These are phyloP conservation scores for Origma solitaria DNA, from an alignment of 2,113 vertebrate genomes.

Conservation along the genomic window DNA sequence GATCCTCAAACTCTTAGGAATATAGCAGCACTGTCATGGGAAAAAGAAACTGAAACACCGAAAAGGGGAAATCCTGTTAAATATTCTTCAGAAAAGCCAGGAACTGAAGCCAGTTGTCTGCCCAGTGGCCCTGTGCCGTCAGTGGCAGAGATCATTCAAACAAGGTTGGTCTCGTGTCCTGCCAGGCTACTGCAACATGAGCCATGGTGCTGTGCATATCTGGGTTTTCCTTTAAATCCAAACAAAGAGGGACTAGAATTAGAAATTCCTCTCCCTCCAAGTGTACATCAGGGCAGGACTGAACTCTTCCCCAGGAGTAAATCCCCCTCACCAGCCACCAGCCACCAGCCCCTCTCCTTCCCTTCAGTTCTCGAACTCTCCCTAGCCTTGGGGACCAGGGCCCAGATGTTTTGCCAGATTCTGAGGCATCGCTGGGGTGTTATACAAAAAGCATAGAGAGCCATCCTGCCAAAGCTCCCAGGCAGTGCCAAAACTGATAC, in stretches of 20 bases:
- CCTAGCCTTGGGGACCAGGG: neutral
- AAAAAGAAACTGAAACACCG: neutral
- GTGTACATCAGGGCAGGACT: neutral
- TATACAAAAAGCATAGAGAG: neutral
- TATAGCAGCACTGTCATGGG: neutral
- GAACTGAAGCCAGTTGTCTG: neutral
- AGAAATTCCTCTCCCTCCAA: neutral
- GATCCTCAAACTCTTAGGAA: neutral
- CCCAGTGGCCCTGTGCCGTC: neutral
- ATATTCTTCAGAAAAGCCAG: neutral
- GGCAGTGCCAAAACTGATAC: neutral
- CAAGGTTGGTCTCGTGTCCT: neutral
- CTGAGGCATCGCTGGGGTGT: neutral
- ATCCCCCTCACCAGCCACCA: neutral
- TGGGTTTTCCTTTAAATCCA: neutral
- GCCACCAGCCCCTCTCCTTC: neutral
- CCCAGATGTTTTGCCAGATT: neutral
- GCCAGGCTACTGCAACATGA: neutral
- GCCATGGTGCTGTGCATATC: neutral
- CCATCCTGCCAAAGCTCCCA: neutral
- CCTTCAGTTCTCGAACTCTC: neutral
- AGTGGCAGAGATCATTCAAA: neutral
- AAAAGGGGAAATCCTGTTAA: neutral
- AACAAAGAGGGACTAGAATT: neutral
- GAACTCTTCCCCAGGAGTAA: neutral